A percentile compares a stretch with the other conserved stretches of the same genome.
Conservation (phyloP, 1,140 invertebrate genomes). For the Helicoverpa zea region DNA sequence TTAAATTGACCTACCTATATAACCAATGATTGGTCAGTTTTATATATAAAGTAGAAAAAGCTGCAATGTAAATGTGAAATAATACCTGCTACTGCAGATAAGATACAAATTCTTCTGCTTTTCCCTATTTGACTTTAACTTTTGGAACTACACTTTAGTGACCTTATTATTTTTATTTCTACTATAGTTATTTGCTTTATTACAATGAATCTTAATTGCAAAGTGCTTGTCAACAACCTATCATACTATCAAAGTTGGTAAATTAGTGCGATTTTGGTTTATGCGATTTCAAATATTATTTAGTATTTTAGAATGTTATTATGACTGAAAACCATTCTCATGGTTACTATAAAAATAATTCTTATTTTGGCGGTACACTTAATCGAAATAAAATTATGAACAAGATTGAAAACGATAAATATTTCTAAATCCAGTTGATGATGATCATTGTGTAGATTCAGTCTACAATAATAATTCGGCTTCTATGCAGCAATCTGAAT, state of each 20-base stretch:
- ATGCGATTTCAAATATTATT: not conserved
- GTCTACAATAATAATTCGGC: not conserved
- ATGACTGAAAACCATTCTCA: conserved; percentile 35
- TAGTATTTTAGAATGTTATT: conserved; percentile 31
- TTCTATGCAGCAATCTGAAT: conserved; percentile 23
- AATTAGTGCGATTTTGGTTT: conserved; percentile 44
- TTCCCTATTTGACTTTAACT: not conserved
- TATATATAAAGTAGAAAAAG: not conserved
- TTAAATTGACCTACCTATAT: not conserved
- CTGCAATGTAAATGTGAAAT: not conserved
- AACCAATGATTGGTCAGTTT: conserved; percentile 20
- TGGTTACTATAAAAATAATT: not conserved
- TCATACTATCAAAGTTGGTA: conserved; percentile 9
- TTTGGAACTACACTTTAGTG: not conserved
- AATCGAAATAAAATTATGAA: conserved; percentile 7
- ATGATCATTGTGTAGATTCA: conserved; percentile 1
- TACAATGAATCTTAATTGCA: conserved; percentile 17
- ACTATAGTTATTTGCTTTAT: not conserved
- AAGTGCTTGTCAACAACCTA: conserved; percentile 32
- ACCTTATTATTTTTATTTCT: not conserved
- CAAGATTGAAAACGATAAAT: not conserved
- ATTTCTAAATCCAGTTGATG: not conserved
- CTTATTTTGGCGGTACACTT: not conserved
- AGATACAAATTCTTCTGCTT: conserved; percentile 15
- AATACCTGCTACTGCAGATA: conserved; percentile 26